A percentile compares a stretch with the other conserved stretches of the same genome.
These are phyloP conservation scores for Corapipo altera DNA, from an alignment of 2,113 vertebrate species.

Conservation along the genomic window DNA sequence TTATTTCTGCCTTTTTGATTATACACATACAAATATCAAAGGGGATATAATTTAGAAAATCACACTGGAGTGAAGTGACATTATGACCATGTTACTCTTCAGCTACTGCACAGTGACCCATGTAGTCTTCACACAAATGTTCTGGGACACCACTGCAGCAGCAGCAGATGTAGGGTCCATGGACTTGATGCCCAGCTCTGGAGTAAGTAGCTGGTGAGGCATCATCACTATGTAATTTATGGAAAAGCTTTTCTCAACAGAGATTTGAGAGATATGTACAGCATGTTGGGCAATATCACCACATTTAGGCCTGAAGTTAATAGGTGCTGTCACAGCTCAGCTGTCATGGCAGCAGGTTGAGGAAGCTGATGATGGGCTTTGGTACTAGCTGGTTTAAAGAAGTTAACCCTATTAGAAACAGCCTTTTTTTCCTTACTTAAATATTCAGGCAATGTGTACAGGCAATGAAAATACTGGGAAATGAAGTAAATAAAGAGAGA, in stretches of 20 bases:
- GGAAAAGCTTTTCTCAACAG: neutral
- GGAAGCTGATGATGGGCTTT: neutral
- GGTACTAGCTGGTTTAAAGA: neutral
- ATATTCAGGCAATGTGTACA: neutral
- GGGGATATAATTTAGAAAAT: neutral
- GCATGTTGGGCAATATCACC: neutral
- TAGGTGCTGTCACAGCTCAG: neutral
- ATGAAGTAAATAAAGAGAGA: neutral
- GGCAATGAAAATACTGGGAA: neutral
- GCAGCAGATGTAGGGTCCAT: neutral
- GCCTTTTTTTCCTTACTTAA: neutral
- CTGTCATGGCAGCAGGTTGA: neutral
- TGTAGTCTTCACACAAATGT: neutral
- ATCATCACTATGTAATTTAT: neutral
- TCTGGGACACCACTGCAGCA: neutral
- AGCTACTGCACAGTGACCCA: neutral
- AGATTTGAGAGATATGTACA: rapidly evolving
- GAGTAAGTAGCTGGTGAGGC: neutral
- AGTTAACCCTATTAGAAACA: neutral
- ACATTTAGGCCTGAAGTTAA: neutral
- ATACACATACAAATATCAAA: neutral
- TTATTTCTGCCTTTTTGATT: neutral
- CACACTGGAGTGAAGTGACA: neutral
- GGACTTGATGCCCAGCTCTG: neutral
- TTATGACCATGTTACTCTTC: neutral